Percentiles rank a stretch among this genome's conserved stretches.
These are phyloP conservation scores for Chelon labrosus DNA, from an alignment of 2,797 vertebrate genomes.

Conservation along the genomic window DNA sequence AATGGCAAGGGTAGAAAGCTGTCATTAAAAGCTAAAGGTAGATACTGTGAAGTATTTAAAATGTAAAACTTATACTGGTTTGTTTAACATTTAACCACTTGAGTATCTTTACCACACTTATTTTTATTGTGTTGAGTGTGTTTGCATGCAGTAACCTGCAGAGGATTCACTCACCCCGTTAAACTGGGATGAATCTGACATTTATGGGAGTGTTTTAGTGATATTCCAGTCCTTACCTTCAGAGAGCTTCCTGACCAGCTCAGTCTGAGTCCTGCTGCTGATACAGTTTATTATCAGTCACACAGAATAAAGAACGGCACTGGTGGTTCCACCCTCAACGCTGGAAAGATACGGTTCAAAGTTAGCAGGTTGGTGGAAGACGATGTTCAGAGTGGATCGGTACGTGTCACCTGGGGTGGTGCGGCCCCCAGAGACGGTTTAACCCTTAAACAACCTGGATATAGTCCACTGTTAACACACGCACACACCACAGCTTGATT, in stretches of 20 bases:
- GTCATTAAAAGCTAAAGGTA: too few species aligned
- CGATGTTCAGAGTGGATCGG: background rate
- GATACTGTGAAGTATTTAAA: too few species aligned
- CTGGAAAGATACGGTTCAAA: background rate
- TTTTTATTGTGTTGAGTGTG: background rate
- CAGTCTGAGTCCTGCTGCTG: conserved; percentile 10
- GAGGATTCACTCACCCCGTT: conserved; percentile 5
- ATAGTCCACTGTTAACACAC: background rate
- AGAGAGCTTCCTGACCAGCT: conserved; percentile 13
- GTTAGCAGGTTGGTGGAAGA: conserved; percentile 3
- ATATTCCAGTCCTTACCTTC: conserved; percentile 38
- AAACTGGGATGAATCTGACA: conserved; percentile 27
- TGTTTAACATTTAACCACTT: too few species aligned
- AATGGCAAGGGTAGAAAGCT: too few species aligned
- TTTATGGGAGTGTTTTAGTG: conserved; percentile 38
- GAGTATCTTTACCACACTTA: too few species aligned
- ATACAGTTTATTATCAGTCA: conserved; percentile 32
- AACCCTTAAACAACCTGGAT: conserved; percentile 16
- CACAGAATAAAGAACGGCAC: background rate
- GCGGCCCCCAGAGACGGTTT: conserved; percentile 13
- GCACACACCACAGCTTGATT: conserved; percentile 12
- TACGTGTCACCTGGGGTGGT: conserved; percentile 19
- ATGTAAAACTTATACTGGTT: too few species aligned
- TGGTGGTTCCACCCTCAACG: conserved; percentile 10
- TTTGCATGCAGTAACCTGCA: background rate